Base-by-base conservation (phyloP, 2,888 invertebrate genomes). In the Hetaerina titia region DNA sequence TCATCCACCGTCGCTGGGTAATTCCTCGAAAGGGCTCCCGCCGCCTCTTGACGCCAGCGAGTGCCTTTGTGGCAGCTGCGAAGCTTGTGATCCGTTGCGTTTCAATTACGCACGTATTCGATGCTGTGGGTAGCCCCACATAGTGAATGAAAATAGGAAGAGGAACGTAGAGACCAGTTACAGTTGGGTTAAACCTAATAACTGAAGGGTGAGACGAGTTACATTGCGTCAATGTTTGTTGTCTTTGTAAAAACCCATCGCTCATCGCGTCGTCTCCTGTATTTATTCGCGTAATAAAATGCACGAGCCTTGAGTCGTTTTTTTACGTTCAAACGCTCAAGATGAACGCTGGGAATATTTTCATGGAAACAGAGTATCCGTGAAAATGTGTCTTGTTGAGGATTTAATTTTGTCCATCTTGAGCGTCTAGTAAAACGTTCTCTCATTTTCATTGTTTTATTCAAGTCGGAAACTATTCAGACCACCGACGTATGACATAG, bases 141-240 rank as follows among this genome's bases (percentile, higher is more conserved):
- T 81, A 15, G 25, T 31, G 69, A 13, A 81, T 25, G 8, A 25
- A 81, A 81, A 81, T 81, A 31, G 81, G 81, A 81, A 81, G 81
- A 81, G 81, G 2, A 31, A 25, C 11, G 9, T 31, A 31, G 2
- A 31, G 81, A 81, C 81, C 81, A 25, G 81, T 81, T 25, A 13
- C 31, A 13, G 81, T 81, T 15, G 81, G 81, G 81, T 81, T 81
- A 81, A 81, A 81, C 81, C 81, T 31, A 81, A 31, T 81, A 31
- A 31, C 25, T 31, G 22, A n/a, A 8, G n/a, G 81, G 8, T 25
- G 22, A 31, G 25, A 13, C 81, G 81, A 25, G n/a, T 81, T 31
- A 22, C 81, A 22, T 81, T 31, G 31, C 81, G 81, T 22, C 81
- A 45, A 31, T 81, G n/a, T 11, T 0, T 1, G 31, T 81, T 25